These are phyloP conservation scores for Amphiprion clarkii DNA, from an alignment of 2,797 vertebrate genomes.

Conservation along the genomic window DNA sequence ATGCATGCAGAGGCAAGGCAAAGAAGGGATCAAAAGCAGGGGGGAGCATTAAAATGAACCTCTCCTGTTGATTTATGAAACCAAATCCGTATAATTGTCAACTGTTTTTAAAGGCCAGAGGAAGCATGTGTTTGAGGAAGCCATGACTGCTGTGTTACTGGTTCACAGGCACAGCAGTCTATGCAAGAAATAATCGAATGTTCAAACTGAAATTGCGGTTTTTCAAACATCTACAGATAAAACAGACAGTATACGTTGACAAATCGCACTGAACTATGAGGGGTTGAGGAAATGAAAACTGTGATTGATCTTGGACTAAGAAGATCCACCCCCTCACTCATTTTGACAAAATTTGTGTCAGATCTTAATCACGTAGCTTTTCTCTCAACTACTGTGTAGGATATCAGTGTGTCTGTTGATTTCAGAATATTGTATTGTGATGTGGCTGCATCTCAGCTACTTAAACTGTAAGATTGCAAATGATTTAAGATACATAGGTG, in stretches of 20 bases:
- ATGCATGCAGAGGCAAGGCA: not conserved
- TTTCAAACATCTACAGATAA: constrained; percentile 15
- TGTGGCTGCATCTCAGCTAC: not conserved
- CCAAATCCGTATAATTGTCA: constrained; percentile 40
- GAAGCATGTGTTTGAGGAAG: constrained; percentile 18
- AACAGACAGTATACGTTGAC: not conserved
- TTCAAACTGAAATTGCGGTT: constrained; percentile 17
- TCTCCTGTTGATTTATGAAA: constrained; percentile 34
- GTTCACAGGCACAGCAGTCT: constrained; percentile 23
- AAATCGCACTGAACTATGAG: constrained; percentile 12
- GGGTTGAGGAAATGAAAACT: constrained; percentile 10
- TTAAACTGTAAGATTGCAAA: not conserved
- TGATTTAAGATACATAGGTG: not conserved
- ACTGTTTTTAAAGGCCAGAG: constrained; percentile 18
- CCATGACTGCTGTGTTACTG: constrained; percentile 6
- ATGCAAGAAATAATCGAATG: not conserved
- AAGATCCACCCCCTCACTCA: not conserved
- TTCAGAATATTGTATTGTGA: not conserved
- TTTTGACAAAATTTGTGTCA: not conserved
- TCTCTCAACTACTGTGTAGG: not conserved
- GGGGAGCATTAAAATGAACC: not conserved
- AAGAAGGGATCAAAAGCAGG: constrained; percentile 2
- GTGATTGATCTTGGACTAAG: not conserved
- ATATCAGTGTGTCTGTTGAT: not conserved
- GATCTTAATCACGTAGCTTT: not conserved